Percentiles rank a stretch among this genome's conserved stretches.
Evolutionary conservation across 2,888 invertebrate species (phyloP).

Genomic region (Ormia ochracea): DNA sequence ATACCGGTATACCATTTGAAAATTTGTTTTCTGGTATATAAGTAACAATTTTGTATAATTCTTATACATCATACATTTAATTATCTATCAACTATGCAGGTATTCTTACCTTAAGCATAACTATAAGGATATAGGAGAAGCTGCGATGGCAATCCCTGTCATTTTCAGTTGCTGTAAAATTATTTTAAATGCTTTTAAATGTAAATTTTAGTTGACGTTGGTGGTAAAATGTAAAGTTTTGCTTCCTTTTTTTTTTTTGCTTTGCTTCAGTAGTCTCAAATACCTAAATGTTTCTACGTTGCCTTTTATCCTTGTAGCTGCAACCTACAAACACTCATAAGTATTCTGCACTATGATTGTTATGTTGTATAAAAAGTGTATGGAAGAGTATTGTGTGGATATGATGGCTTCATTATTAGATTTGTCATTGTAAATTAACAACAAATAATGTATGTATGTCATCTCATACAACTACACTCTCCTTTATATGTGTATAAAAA

Average conservation of each 20-base stretch:
- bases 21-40: no score
- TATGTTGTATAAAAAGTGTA: background rate
- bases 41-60: background rate
- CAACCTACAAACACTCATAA: background rate
- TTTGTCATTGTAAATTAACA: constrained; percentile 60
- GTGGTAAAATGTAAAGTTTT: constrained; percentile 1
- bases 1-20: no score
- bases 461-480: no score
- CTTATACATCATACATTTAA: constrained; percentile 4
- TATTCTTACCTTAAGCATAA: background rate
- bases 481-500: background rate
- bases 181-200: constrained; percentile 29
- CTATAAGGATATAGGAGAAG: background rate
- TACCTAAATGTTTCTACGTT: constrained; percentile 12
- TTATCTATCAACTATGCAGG: background rate
- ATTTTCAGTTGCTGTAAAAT: constrained; percentile 46
- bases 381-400: constrained; percentile 21
- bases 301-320: background rate
- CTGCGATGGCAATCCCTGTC: constrained; percentile 31
- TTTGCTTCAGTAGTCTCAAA: constrained; percentile 15
- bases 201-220: constrained; percentile 34
- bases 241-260: no score
- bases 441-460: constrained; percentile 39
- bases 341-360: background rate
- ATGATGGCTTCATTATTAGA: constrained; percentile 60